Base-by-base conservation (phyloP, 2,113 vertebrate genomes). In the Malurus melanocephalus region DNA sequence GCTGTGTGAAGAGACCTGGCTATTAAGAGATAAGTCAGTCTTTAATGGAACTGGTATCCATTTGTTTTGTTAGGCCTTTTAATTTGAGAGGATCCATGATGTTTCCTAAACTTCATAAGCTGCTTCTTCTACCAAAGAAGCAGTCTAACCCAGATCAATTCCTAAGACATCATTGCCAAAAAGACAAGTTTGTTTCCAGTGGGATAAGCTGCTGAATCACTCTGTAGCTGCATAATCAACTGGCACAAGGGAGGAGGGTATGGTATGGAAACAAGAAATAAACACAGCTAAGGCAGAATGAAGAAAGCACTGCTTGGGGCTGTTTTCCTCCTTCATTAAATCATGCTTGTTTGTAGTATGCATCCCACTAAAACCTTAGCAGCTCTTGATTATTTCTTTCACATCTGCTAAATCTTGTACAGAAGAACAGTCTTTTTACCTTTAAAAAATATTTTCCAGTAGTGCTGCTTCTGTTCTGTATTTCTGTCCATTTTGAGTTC, bases 201-300 rank as follows among this genome's bases (percentile, higher is more conserved):
- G 11, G 27, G 43, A 35, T 55, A 60, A 74, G 60, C 56, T 77
- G 60, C 24, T 1, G 19, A 38, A 62, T 92, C 43, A 20, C 64
- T 73, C 11, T 76, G 22, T 85, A 80, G 68, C 79, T 91, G 52
- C 65, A 38, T 83, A 74, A 89, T 59, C 33, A 53, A 28, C 55
- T 91, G 64, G 15, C 35, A 35, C 33, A 19, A 52, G 40, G 60
- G 55, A 23, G 56, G 55, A 23, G 20, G 30, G 35, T 60, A 16
- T 62, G 52, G n/a, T 85, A 65, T 83, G 57, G 81, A 94, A 94
- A 69, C 62, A 15, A 80, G 51, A 13, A 89, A 38, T 88, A 64
- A 91, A 83, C 52, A 2, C 45, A 83, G 48, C 56, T 80, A 52
- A 69, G 48, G 40, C 40, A 67, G 19, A 74, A 64, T 48, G 52